These are phyloP conservation scores for Oryctolagus cuniculus DNA, from an alignment of 2,113 vertebrate genomes.

Conservation along the genomic window DNA sequence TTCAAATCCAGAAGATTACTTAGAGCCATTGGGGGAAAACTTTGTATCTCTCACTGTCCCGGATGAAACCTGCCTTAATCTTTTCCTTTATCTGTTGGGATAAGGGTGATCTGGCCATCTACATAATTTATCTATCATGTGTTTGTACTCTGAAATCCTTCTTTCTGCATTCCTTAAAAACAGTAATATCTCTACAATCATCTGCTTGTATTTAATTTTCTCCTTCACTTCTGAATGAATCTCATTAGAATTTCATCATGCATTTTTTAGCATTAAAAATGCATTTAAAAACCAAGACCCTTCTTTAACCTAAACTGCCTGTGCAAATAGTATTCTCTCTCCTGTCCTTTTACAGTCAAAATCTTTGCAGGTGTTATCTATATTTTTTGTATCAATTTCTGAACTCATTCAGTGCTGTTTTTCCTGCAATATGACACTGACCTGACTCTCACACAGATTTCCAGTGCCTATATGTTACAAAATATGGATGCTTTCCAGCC, in stretches of 20 bases:
- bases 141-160: neutral
- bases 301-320: neutral
- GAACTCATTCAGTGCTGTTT: neutral
- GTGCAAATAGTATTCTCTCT: neutral
- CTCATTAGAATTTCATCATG: neutral
- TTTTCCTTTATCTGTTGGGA: neutral
- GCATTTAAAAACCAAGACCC: neutral
- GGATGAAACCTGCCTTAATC: neutral
- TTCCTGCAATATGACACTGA: neutral
- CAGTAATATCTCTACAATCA: neutral
- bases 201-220: neutral
- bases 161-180: neutral
- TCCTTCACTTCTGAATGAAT: neutral
- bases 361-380: neutral
- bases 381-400: slow-evolving; percentile 17
- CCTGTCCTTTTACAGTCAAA: neutral
- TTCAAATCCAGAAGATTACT: slow-evolving; percentile 29
- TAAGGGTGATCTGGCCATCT: neutral
- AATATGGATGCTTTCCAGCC: neutral
- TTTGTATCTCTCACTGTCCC: neutral
- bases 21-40: neutral
- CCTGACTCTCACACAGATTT: neutral
- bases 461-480: neutral
- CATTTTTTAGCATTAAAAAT: neutral
- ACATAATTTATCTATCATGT: neutral